Evolutionary conservation across 2,888 invertebrate species (phyloP), one percentile per base, ranked within the genome.

Genomic region (Archips xylosteana): DNA sequence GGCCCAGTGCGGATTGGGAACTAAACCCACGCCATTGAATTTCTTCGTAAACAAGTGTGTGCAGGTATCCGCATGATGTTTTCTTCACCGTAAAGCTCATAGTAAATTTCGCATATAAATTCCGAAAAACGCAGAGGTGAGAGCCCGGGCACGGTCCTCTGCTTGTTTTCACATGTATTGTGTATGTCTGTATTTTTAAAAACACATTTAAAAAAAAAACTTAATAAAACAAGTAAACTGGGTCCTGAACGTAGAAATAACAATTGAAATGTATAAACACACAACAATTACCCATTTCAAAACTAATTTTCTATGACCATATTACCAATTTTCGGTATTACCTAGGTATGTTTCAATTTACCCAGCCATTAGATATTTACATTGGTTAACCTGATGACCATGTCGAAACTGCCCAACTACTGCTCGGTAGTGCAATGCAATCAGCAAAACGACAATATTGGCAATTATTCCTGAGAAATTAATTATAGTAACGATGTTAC

Each of bases 381-480:
- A 3, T 3, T n/a, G 49, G 13, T 4, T 49, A 49, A 49, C 49
- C n/a, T 49, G 3, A n/a, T 12, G 13, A 1, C 2, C 4, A 3
- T 54, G 6, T 15, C 2, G 2, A 9, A 54, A 23, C 54, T 15
- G 54, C 2, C 8, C 54, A 15, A 23, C 51, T 51, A 2, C 9
- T 23, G 23, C 15, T 23, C 54, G 54, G 65, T 15, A 13, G 54
- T 23, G 32, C 9, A 65, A 23, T 49, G 13, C 36, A 23, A 23
- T 49, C 23, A 13, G 13, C 34, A 39, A 69, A 69, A 62, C 32
- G 67, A 36, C 60, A 60, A 39, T n/a, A 60, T 36, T 49, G 36
- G 36, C 62, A 15, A 42, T 70, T 54, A 63, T 54, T 42, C n/a
- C 42, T 62, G 42, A 54, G 54, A 70, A 54, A 63, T 61, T 51